phyloP scores from a whole-genome alignment of 2,113 vertebrate species.

The Tenrec ecaudatus region DNA sequence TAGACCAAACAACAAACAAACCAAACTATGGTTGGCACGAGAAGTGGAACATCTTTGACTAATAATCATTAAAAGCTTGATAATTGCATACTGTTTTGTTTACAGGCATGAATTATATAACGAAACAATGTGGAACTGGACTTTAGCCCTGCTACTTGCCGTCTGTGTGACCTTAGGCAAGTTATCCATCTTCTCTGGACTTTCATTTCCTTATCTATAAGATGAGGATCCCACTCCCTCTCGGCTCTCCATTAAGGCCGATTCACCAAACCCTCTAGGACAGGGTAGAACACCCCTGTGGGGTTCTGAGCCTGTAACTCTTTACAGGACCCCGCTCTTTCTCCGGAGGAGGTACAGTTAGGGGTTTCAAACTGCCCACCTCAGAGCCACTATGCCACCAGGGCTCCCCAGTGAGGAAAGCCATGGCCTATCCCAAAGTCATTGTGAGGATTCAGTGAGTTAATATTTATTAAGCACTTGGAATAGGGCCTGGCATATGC shows the following conservation, averaged over 20 bases:
- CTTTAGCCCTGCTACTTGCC: neutral
- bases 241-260: too few relatives aligned
- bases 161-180: neutral
- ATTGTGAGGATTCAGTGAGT: neutral
- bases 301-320: too few relatives aligned
- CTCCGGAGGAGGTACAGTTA: too few relatives aligned
- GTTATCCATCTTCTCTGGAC: neutral
- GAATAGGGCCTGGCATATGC: neutral
- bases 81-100: neutral
- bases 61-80: neutral
- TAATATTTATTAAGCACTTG: constrained; percentile 49
- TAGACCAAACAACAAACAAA: neutral
- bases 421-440: neutral
- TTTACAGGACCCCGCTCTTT: too few relatives aligned
- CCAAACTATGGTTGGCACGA: neutral
- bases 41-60: neutral
- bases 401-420: neutral
- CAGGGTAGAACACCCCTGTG: too few relatives aligned
- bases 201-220: neutral
- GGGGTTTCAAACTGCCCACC: too few relatives aligned
- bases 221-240: neutral
- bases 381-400: too few relatives aligned
- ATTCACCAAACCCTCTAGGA: too few relatives aligned
- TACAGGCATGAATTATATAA: neutral
- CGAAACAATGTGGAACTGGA: neutral